These are phyloP conservation scores for Bostrychus sinensis DNA, from an alignment of 2,113 vertebrate species.

Conservation along the genomic window DNA sequence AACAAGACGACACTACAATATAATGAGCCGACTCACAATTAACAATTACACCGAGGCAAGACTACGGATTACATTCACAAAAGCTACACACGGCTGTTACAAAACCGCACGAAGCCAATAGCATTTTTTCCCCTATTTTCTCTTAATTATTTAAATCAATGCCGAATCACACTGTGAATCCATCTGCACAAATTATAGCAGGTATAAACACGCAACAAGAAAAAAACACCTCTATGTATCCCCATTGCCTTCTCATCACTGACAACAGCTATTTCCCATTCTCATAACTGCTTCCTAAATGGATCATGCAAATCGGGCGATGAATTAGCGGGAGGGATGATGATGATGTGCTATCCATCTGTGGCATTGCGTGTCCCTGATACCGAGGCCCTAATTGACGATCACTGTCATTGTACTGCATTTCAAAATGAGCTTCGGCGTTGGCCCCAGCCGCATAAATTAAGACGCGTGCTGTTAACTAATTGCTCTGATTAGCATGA, in stretches of 20 bases:
- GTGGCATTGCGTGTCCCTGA: constrained; percentile 52
- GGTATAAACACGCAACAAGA: constrained; percentile 54
- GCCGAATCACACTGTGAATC: constrained; percentile 49
- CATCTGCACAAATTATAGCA: constrained; percentile 66
- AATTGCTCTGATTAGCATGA: constrained; percentile 75
- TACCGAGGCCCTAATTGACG: constrained; percentile 69
- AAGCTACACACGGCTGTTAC: constrained; percentile 23
- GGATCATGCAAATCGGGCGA: constrained; percentile 71
- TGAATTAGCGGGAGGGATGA: constrained; percentile 62
- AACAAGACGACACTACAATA: constrained; percentile 30
- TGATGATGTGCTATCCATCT: constrained; percentile 65
- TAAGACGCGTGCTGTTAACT: constrained; percentile 63
- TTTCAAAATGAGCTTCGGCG: constrained; percentile 54
- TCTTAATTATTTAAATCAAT: constrained; percentile 56
- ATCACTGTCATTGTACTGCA: constrained; percentile 69
- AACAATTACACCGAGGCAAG: constrained; percentile 21
- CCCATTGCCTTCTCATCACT: constrained; percentile 54
- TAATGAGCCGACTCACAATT: constrained; percentile 50
- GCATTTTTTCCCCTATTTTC: constrained; percentile 32
- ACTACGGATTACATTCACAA: constrained; percentile 19
- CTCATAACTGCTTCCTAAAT: constrained; percentile 71
- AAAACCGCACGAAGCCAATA: constrained; percentile 37
- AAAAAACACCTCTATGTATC: constrained; percentile 42
- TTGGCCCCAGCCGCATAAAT: constrained; percentile 69
- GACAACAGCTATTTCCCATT: constrained; percentile 64